These are phyloP conservation scores for Troides helena DNA, from an alignment of 2,888 invertebrate genomes.

Conservation along the genomic window DNA sequence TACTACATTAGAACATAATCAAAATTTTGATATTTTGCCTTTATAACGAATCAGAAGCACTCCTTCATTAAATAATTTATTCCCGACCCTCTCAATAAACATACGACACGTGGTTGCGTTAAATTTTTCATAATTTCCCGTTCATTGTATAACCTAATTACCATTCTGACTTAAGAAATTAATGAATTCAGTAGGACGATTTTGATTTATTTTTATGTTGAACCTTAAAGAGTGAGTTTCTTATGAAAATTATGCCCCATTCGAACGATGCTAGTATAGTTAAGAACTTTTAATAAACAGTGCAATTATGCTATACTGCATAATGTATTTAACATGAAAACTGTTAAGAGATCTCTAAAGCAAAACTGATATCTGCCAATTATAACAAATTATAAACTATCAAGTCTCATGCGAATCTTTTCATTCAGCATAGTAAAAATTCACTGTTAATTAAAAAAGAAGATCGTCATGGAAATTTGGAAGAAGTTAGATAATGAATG, in stretches of 20 bases:
- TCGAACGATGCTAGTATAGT: constrained; percentile 68
- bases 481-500: neutral
- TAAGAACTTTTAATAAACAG: constrained; percentile 78
- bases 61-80: neutral
- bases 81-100: neutral
- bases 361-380: too few relatives aligned
- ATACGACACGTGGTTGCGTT: neutral
- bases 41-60: neutral
- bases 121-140: neutral
- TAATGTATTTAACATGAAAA: neutral
- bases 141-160: too few relatives aligned
- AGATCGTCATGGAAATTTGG: neutral
- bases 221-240: constrained; percentile 61
- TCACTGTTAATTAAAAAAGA: neutral
- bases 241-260: constrained; percentile 78
- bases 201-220: constrained; percentile 75
- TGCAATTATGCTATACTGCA: constrained; percentile 27
- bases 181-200: constrained; percentile 46
- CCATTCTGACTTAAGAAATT: neutral
- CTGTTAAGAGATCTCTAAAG: too few relatives aligned
- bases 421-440: neutral
- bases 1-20: too few relatives aligned
- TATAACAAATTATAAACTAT: too few relatives aligned
- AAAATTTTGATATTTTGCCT: neutral
- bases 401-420: neutral